Conservation (phyloP, 2,888 invertebrate species). For the Nudaria mundana region DNA sequence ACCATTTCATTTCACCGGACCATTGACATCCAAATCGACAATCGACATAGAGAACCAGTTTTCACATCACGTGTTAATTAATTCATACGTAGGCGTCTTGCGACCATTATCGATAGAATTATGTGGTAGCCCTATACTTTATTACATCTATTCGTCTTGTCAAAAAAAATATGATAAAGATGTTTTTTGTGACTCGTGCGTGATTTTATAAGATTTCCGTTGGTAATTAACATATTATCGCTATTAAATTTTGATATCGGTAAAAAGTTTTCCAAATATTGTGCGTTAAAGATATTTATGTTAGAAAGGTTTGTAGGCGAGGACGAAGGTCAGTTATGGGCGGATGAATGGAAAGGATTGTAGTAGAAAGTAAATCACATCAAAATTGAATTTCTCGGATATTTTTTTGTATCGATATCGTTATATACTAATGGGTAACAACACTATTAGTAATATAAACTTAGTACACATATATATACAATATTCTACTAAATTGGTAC, state of each 20-base stretch:
- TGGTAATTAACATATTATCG: slow-evolving; percentile 43
- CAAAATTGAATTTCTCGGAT: background rate
- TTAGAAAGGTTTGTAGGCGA: slow-evolving; percentile 11
- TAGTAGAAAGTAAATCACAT: background rate
- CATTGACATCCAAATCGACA: slow-evolving; percentile 43
- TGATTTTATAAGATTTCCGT: slow-evolving; percentile 46
- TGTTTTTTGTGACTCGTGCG: slow-evolving; percentile 46
- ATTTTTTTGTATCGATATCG: background rate
- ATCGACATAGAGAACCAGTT: slow-evolving; percentile 66
- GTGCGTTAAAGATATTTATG: slow-evolving; percentile 26
- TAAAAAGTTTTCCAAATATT: slow-evolving; percentile 36
- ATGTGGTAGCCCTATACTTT: slow-evolving; percentile 74
- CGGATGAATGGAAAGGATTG: slow-evolving; percentile 1
- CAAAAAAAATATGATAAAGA: slow-evolving; percentile 61
- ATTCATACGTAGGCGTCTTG: slow-evolving; percentile 72
- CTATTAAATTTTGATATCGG: slow-evolving; percentile 31
- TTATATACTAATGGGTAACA: background rate
- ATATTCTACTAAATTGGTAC: no score
- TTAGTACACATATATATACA: no score
- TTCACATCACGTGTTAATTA: slow-evolving; percentile 74
- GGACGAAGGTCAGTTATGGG: slow-evolving; percentile 1
- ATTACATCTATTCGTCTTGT: slow-evolving; percentile 61
- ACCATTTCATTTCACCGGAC: slow-evolving; percentile 64
- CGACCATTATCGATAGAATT: slow-evolving; percentile 71
- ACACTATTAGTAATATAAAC: background rate